These are phyloP conservation scores for Corythaixoides concolor DNA, from an alignment of 2,113 vertebrate species.

Conservation along the genomic window DNA sequence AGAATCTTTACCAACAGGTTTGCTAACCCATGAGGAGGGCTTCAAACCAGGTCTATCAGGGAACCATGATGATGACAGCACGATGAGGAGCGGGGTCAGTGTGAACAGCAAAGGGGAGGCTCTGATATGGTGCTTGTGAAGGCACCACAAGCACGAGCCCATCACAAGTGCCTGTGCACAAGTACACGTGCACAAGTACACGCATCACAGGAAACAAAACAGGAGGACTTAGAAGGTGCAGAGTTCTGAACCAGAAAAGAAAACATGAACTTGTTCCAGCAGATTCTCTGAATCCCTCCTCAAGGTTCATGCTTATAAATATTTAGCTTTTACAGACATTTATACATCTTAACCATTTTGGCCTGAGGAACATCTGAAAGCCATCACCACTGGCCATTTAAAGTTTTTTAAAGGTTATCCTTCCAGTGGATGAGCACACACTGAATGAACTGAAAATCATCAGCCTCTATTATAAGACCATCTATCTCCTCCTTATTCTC, in stretches of 20 bases:
- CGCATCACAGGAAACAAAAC: rapidly evolving
- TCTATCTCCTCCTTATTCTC: background rate
- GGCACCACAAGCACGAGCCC: background rate
- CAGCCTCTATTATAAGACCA: background rate
- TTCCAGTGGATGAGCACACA: background rate
- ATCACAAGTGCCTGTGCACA: background rate
- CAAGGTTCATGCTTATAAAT: background rate
- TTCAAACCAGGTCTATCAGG: background rate
- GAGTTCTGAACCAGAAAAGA: background rate
- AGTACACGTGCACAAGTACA: too few relatives aligned
- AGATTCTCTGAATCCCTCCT: background rate
- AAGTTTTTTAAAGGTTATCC: background rate
- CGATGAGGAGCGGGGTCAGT: background rate
- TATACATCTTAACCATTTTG: background rate
- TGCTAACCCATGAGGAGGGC: background rate
- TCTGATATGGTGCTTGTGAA: background rate
- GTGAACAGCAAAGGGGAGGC: background rate
- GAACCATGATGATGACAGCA: background rate
- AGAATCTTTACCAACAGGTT: background rate
- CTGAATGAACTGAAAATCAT: background rate
- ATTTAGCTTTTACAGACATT: background rate
- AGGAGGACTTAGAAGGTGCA: background rate
- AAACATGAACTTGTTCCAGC: background rate
- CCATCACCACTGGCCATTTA: background rate
- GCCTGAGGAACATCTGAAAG: background rate